Conservation (phyloP, 2,113 vertebrate species). For the Thunnus thynnus region DNA sequence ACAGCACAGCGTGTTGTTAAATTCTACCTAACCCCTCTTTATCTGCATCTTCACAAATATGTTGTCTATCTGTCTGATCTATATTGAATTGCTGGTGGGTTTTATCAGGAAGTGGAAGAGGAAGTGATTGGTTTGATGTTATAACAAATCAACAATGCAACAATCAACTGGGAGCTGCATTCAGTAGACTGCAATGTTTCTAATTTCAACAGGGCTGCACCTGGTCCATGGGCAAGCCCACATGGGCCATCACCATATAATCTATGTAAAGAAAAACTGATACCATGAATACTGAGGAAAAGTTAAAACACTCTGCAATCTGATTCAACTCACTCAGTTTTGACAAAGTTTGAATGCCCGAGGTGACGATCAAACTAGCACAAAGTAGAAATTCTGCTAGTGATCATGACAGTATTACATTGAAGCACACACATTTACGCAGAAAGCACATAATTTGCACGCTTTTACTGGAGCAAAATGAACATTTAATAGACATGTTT, state of each 20-base stretch:
- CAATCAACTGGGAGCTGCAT: not conserved
- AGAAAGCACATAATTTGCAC: not conserved
- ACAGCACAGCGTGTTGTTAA: too few relatives aligned
- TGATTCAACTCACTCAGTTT: not conserved
- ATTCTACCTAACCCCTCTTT: too few relatives aligned
- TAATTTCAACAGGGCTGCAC: too few relatives aligned
- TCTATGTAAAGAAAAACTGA: not conserved
- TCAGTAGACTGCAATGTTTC: not conserved
- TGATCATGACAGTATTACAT: not conserved
- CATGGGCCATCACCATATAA: not conserved
- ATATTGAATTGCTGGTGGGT: not conserved
- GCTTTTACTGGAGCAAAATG: too few relatives aligned
- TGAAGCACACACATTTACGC: not conserved
- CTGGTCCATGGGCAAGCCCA: too few relatives aligned
- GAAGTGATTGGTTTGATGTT: not conserved
- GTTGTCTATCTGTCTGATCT: too few relatives aligned
- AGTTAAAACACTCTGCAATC: not conserved
- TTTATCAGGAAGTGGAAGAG: slow-evolving; percentile 3
- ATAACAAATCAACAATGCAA: not conserved
- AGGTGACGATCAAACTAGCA: not conserved
- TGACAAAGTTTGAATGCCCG: not conserved
- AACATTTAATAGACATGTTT: not conserved
- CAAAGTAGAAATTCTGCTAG: not conserved
- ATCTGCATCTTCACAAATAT: not conserved
- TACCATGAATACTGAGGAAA: too few relatives aligned